phyloP scores from a whole-genome alignment of 2,888 invertebrate species.

The Aleiodes testaceus region DNA sequence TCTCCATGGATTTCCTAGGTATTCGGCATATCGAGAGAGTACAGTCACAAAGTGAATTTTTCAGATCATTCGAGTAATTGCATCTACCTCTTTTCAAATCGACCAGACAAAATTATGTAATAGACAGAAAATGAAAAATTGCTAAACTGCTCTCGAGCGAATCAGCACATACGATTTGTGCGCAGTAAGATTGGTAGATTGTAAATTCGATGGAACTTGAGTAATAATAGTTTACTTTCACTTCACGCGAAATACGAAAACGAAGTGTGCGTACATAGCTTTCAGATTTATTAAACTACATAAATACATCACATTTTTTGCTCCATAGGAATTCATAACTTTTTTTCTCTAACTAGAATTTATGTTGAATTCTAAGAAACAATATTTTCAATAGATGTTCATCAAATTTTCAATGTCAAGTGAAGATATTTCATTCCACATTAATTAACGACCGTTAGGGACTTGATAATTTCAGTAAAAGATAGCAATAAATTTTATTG shows the following conservation, averaged over 20 bases:
- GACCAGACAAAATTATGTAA: neutral
- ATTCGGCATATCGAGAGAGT: no score
- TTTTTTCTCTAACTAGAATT: no score
- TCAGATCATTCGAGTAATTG: neutral
- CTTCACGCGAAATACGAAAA: neutral
- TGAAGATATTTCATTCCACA: no score
- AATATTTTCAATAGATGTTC: no score
- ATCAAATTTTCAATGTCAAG: no score
- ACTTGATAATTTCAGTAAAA: no score
- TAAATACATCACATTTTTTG: no score
- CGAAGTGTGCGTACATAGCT: neutral
- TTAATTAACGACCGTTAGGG: no score
- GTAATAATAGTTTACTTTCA: conserved; percentile 16
- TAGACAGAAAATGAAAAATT: neutral
- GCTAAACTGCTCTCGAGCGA: conserved; percentile 6
- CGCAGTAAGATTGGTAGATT: conserved; percentile 1
- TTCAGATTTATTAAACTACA: neutral
- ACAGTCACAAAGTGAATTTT: neutral
- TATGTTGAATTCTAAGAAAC: no score
- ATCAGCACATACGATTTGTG: conserved; percentile 6
- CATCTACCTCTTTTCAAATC: neutral
- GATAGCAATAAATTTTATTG: neutral
- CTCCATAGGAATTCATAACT: no score
- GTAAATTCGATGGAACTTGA: conserved; percentile 14
- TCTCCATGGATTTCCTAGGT: no score